phyloP scores from a whole-genome alignment of 2,113 vertebrate genomes.

The Uropsilus gracilis region DNA sequence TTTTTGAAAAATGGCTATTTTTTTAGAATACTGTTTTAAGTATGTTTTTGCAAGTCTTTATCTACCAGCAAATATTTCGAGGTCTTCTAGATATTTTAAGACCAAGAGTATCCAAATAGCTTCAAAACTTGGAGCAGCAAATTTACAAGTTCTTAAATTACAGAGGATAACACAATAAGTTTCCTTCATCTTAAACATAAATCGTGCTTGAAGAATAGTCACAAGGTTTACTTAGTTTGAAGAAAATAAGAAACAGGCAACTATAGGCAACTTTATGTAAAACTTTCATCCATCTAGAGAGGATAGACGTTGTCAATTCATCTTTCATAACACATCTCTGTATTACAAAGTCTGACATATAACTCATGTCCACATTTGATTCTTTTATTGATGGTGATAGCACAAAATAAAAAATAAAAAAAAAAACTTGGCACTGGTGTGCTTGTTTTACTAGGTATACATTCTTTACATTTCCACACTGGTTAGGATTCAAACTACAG shows the following conservation, averaged over 20 bases:
- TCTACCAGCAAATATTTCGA: not conserved
- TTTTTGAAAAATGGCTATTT: not conserved
- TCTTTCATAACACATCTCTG: not conserved
- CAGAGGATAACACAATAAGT: accelerated
- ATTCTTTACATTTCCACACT: not conserved
- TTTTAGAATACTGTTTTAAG: not conserved
- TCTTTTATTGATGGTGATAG: too few relatives aligned
- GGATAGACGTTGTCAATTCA: not conserved
- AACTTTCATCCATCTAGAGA: not conserved
- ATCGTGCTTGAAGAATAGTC: not conserved
- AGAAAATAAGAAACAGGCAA: not conserved
- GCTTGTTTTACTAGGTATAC: not conserved
- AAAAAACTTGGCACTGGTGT: not conserved
- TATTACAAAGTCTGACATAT: not conserved
- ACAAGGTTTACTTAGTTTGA: not conserved
- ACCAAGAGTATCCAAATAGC: not conserved
- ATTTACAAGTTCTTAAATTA: not conserved
- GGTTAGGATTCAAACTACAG: not conserved
- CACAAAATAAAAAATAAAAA: too few relatives aligned
- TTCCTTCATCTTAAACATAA: not conserved
- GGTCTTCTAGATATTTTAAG: not conserved
- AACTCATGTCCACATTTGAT: not conserved
- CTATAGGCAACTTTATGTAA: not conserved
- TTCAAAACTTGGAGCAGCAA: accelerated
- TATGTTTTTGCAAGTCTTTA: not conserved